Conservation (phyloP, 2,888 invertebrate genomes). For the Morpho achilles region DNA sequence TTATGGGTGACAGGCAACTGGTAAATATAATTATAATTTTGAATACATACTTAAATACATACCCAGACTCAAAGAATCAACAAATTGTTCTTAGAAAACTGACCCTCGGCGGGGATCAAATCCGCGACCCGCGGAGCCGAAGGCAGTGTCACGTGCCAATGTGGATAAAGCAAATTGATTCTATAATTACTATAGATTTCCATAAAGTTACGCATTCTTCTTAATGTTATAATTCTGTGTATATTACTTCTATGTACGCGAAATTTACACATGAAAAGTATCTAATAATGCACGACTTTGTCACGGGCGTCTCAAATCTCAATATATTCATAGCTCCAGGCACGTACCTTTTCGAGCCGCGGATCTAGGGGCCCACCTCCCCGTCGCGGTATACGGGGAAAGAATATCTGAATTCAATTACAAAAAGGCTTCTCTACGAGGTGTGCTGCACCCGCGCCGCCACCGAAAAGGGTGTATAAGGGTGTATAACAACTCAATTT, state of each 20-base stretch:
- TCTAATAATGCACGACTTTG: constrained; percentile 44
- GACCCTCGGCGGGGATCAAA: too few species aligned
- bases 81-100: too few species aligned
- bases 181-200: too few species aligned
- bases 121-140: too few species aligned
- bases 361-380: constrained; percentile 61
- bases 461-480: constrained; percentile 73
- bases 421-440: constrained; percentile 71
- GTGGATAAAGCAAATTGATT: too few species aligned
- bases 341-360: constrained; percentile 41
- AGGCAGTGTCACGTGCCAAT: too few species aligned
- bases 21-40: too few species aligned
- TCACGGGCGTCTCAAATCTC: constrained; percentile 39
- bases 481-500: constrained; percentile 79
- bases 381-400: constrained; percentile 65
- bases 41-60: too few species aligned
- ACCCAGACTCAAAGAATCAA: too few species aligned
- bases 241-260: not conserved
- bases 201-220: too few species aligned
- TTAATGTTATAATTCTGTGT: too few species aligned
- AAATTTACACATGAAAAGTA: constrained; percentile 15
- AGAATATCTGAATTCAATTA: constrained; percentile 79
- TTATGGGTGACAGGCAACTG: too few species aligned
- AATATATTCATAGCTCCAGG: constrained; percentile 58
- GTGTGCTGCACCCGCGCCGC: constrained; percentile 75